Evolutionary conservation across 23 tunicate genomes (phyloP).

Genomic region (Ascidia mentula): DNA sequence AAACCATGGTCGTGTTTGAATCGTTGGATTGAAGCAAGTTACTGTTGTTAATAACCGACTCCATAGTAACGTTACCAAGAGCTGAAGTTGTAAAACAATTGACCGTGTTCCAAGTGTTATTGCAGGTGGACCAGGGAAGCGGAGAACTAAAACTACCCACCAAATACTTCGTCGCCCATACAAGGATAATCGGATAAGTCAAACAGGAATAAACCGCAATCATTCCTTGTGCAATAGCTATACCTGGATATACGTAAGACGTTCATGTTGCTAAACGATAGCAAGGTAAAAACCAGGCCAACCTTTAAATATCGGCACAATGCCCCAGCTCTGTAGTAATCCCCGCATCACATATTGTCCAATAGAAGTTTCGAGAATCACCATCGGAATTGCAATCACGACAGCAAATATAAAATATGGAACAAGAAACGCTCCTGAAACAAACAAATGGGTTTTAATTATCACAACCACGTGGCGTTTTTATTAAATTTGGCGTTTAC

Average conservation of each 20-base stretch:
- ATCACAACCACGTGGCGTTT: too few relatives aligned
- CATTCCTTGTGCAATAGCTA: constrained; percentile 24
- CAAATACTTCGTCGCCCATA: constrained; percentile 46
- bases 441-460: too few relatives aligned
- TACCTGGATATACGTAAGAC: not conserved
- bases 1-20: not conserved
- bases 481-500: too few relatives aligned
- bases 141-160: constrained; percentile 32
- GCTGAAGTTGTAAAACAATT: not conserved
- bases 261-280: not conserved
- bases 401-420: constrained; percentile 52
- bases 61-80: not conserved
- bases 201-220: constrained; percentile 43
- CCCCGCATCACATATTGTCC: constrained; percentile 58
- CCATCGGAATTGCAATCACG: constrained; percentile 52
- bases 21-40: not conserved
- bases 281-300: not conserved
- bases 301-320: constrained; percentile 51
- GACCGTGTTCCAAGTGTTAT: constrained; percentile 45
- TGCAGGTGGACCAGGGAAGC: constrained; percentile 66
- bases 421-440: too few relatives aligned
- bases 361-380: constrained; percentile 48
- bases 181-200: constrained; percentile 57
- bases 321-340: constrained; percentile 57
- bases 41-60: not conserved